These are phyloP conservation scores for Tetramorium simillimum DNA, from an alignment of 1,140 invertebrate genomes.

Conservation along the genomic window DNA sequence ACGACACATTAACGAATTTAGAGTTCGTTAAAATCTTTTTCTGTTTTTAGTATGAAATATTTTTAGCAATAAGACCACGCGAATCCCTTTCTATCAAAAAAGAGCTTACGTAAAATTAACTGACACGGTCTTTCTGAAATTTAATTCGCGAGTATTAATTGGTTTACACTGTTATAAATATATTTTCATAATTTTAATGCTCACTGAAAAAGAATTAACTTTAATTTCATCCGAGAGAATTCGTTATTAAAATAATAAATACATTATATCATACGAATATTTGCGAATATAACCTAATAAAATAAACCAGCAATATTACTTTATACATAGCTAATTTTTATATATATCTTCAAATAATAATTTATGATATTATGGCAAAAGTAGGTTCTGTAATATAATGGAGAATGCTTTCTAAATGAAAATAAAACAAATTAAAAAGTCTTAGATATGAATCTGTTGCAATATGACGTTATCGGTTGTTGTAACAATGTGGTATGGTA, in stretches of 20 bases:
- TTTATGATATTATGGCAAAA: neutral
- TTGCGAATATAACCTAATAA: neutral
- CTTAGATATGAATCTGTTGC: neutral
- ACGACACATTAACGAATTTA: neutral
- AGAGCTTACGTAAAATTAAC: neutral
- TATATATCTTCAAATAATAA: neutral
- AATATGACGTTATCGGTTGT: neutral
- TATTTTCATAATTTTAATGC: neutral
- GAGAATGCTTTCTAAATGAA: neutral
- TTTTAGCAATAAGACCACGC: neutral
- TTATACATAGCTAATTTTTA: neutral
- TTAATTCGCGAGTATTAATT: neutral
- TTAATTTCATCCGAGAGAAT: neutral
- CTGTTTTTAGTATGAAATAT: neutral
- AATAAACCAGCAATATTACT: neutral
- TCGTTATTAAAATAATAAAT: neutral
- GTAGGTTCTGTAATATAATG: neutral
- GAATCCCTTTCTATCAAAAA: neutral
- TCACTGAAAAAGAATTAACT: neutral
- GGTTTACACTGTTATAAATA: neutral
- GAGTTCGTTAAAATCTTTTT: neutral
- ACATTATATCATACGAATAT: neutral
- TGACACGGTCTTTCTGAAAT: neutral
- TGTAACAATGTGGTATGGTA: neutral
- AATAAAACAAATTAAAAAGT: neutral